A percentile compares a stretch with the other conserved stretches of the same genome.
Conservation (phyloP, 2,888 invertebrate genomes). For the Lysandra bellargus region DNA sequence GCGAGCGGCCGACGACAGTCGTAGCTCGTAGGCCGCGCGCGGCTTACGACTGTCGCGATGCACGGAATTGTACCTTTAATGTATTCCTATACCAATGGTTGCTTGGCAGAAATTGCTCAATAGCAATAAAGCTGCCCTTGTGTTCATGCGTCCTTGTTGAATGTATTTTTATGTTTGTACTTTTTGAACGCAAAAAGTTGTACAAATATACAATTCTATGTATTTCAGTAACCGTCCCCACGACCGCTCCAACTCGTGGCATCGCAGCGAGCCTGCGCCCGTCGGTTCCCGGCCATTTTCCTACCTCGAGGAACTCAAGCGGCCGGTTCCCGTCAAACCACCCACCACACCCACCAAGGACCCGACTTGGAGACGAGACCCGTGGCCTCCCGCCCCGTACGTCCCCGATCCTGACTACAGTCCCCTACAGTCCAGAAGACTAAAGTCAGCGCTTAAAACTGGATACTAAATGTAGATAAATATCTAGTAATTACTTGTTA, state of each 20-base stretch:
- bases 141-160: no score
- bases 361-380: slow-evolving; percentile 52
- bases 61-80: no score
- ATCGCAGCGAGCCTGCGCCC: slow-evolving; percentile 45
- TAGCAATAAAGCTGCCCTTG: no score
- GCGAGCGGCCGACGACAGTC: no score
- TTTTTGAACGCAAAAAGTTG: no score
- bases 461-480: slow-evolving; percentile 43
- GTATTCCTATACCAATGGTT: no score
- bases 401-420: slow-evolving; percentile 68
- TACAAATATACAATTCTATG: background rate
- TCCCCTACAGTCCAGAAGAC: slow-evolving; percentile 53
- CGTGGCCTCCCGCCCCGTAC: slow-evolving; percentile 50
- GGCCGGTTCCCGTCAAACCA: slow-evolving; percentile 46
- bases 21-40: no score
- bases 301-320: slow-evolving; percentile 58
- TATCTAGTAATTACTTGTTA: background rate
- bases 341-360: slow-evolving; percentile 41
- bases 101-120: no score
- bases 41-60: no score
- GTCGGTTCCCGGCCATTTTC: slow-evolving; percentile 56
- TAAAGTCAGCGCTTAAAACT: slow-evolving; percentile 67
- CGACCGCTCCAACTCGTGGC: slow-evolving; percentile 62
- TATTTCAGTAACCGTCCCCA: slow-evolving; percentile 44
- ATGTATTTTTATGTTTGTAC: no score